Base-by-base conservation (phyloP, 2,888 invertebrate genomes). In the Drosophila kuntzei region DNA sequence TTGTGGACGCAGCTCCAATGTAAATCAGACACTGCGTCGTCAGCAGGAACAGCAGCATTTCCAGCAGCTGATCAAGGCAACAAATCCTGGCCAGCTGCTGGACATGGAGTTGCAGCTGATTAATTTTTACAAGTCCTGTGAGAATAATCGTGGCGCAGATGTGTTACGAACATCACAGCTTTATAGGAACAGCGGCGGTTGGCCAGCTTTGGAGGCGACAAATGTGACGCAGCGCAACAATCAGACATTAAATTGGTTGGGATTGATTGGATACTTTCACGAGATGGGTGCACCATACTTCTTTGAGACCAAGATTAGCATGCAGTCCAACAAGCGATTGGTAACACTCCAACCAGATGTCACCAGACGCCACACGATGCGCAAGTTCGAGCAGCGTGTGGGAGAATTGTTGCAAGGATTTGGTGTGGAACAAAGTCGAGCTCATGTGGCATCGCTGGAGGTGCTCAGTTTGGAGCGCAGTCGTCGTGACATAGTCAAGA, bases 261-360 rank as follows among this genome's bases (percentile, higher is more conserved):
- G 65, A 12, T 66, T 91, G 12, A 53, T 92, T 12, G 78, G 85
- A 0, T 58, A 85, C 12, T 92, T 91, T 37, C 91, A 92, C 60
- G 91, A 91, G 39, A 79, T 88, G 32, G 91, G 92, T n/a, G 76
- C 88, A 0, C 67, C 88, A 3, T 90, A 90, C 27, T 91, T 92
- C 62, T 92, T 91, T 25, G 85, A 84, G 36, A 81, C 86, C 2
- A 76, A 65, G 55, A 79, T 91, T 5, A 89, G 78, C 32, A 90
- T 91, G 34, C 87, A 89, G 63, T 92, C 91, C 5, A 91, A 91
- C 43, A 89, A 84, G 59, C 79, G 91, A 0, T 36, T 89, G 8
- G 85, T 91, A 1, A 73, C 80, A 3, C 63, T 91, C 2, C 76
- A 87, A 36, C 89, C 90, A 11, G 89, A 90, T 29, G 47, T 63